Evolutionary conservation across 2,113 vertebrate species (phyloP).

Genomic region (Suncus etruscus): DNA sequence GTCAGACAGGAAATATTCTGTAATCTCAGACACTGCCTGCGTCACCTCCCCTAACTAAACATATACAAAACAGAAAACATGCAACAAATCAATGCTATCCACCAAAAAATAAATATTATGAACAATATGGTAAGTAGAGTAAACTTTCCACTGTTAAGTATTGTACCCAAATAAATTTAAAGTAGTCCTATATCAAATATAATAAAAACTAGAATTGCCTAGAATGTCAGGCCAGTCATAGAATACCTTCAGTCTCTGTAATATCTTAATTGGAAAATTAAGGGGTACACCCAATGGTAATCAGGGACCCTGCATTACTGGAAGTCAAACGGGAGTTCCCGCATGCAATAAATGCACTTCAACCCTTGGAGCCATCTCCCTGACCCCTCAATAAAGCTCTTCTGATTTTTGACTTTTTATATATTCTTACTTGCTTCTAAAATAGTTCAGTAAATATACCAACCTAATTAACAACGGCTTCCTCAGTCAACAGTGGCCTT

Average conservation of each 20-base stretch:
- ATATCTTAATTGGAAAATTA: too few relatives aligned
- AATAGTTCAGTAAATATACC: slow-evolving; percentile 87
- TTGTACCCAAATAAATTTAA: slow-evolving; percentile 83
- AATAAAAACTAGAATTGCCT: slow-evolving; percentile 79
- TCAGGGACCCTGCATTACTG: too few relatives aligned
- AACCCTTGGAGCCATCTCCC: too few relatives aligned
- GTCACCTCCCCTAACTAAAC: slow-evolving; percentile 37
- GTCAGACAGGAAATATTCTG: slow-evolving; percentile 25
- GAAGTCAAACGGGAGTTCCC: too few relatives aligned
- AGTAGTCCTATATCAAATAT: slow-evolving; percentile 76
- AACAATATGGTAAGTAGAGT: slow-evolving; percentile 71
- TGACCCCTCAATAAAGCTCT: slow-evolving; percentile 83
- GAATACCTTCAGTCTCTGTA: slow-evolving; percentile 75
- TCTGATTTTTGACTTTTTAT: slow-evolving; percentile 69
- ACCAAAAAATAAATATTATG: slow-evolving; percentile 19
- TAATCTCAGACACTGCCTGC: slow-evolving; percentile 30
- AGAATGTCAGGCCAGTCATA: slow-evolving; percentile 74
- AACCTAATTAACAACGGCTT: slow-evolving; percentile 92
- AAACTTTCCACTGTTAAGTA: slow-evolving; percentile 76
- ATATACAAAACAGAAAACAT: not conserved
- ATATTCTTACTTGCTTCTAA: slow-evolving; percentile 83
- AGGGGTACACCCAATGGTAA: too few relatives aligned
- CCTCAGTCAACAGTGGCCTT: slow-evolving; percentile 88
- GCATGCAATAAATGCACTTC: too few relatives aligned
- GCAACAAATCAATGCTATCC: slow-evolving; percentile 9